Conservation (phyloP, 2,797 vertebrate species). For the Tinamus major region DNA sequence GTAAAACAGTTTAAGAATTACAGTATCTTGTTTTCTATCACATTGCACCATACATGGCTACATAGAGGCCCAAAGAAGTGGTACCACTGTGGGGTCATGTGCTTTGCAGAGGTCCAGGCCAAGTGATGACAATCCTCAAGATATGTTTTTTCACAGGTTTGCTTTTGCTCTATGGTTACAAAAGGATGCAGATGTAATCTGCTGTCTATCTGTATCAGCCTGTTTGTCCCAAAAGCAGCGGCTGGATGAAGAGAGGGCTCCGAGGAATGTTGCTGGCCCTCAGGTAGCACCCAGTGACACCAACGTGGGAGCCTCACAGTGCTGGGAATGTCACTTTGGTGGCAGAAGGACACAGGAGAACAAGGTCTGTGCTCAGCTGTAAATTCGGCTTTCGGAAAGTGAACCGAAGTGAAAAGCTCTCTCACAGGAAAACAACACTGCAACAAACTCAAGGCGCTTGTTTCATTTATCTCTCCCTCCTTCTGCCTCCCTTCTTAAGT, state of each 20-base stretch:
- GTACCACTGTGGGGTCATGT: background rate
- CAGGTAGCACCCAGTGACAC: background rate
- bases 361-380: background rate
- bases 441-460: background rate
- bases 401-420: background rate
- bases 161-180: background rate
- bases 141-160: background rate
- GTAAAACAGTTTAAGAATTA: background rate
- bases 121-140: background rate
- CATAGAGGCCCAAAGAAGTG: background rate
- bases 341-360: background rate
- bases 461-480: background rate
- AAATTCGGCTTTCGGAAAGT: background rate
- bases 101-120: background rate
- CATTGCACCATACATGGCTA: rapidly evolving
- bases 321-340: background rate
- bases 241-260: background rate
- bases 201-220: background rate
- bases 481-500: background rate
- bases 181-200: background rate
- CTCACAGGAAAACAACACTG: background rate
- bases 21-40: background rate
- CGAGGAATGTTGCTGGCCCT: background rate
- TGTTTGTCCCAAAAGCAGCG: background rate
- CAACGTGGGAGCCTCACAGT: background rate